Conservation (phyloP, 2,113 vertebrate genomes). For the Sceloporus tristichus region DNA sequence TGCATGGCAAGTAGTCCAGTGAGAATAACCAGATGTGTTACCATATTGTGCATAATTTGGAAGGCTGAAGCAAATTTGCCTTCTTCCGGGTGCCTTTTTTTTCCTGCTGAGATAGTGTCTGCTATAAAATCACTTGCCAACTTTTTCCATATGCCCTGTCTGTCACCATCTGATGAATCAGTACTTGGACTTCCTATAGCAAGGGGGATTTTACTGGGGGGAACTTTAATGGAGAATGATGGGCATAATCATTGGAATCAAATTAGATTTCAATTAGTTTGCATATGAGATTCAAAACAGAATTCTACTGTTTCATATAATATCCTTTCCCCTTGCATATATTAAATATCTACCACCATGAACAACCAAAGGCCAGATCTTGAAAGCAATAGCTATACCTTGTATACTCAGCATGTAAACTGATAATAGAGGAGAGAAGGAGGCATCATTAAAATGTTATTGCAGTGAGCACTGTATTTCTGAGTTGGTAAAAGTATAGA, state of each 20-base stretch:
- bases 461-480: background rate
- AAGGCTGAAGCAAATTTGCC: slow-evolving; percentile 13
- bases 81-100: slow-evolving; percentile 28
- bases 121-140: slow-evolving; percentile 26
- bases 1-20: slow-evolving; percentile 36
- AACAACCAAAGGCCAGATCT: background rate
- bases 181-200: background rate
- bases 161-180: slow-evolving; percentile 39
- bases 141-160: slow-evolving; percentile 30
- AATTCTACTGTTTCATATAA: background rate
- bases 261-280: slow-evolving; percentile 40
- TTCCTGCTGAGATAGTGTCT: slow-evolving; percentile 59
- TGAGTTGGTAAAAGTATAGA: background rate
- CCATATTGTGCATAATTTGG: slow-evolving; percentile 41
- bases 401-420: background rate
- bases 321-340: background rate
- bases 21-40: slow-evolving; percentile 21
- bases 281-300: slow-evolving; percentile 30
- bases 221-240: slow-evolving; percentile 24
- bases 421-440: background rate
- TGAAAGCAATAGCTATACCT: background rate
- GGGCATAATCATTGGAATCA: slow-evolving; percentile 27
- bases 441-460: background rate
- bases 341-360: background rate
- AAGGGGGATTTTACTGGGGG: background rate